Evolutionary conservation across 2,888 invertebrate species (phyloP).

Genomic region (Nebria salina): DNA sequence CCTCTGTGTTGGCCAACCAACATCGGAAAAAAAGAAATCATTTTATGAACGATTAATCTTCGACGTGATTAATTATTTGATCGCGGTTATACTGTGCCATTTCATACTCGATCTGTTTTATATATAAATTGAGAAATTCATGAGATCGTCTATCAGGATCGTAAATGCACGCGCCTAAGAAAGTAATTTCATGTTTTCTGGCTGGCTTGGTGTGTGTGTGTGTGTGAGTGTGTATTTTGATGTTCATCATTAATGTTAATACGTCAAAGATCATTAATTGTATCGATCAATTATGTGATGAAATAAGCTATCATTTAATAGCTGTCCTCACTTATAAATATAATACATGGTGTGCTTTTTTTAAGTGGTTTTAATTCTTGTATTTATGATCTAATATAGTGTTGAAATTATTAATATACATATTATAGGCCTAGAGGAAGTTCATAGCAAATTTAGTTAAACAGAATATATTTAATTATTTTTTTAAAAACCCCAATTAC

Average conservation of each 20-base stretch:
- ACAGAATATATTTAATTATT: too few species aligned
- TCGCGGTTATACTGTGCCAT: background rate
- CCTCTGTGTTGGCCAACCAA: background rate
- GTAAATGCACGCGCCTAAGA: background rate
- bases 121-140: background rate
- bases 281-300: background rate
- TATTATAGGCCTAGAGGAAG: background rate
- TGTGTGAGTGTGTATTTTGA: background rate
- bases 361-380: background rate
- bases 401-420: background rate
- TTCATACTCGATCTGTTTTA: conserved; percentile 1
- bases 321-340: background rate
- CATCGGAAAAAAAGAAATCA: conserved; percentile 41
- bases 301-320: background rate
- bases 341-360: background rate
- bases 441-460: background rate
- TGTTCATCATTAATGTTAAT: background rate
- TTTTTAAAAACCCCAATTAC: too few species aligned
- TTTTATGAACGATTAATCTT: conserved; percentile 47
- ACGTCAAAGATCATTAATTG: background rate
- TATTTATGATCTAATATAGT: background rate
- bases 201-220: background rate
- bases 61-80: conserved; percentile 42
- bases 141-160: background rate
- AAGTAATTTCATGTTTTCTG: background rate